phyloP scores from a whole-genome alignment of 2,113 vertebrate species.

The Castor canadensis region DNA sequence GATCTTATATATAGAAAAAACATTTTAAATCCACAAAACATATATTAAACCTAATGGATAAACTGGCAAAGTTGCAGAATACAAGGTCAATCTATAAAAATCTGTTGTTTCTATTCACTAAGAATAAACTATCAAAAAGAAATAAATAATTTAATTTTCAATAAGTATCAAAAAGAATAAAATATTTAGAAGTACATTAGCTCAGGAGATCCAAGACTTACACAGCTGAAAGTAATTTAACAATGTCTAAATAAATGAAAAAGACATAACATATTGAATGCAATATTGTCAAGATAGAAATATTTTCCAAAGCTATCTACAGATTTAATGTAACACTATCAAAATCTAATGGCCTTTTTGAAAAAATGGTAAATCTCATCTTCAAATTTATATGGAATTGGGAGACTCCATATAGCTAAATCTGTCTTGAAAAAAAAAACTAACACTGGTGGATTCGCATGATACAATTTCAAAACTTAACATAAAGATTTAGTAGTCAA shows the following conservation, averaged over 20 bases:
- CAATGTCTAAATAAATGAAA: background rate
- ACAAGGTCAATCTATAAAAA: background rate
- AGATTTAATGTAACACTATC: background rate
- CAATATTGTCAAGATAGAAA: background rate
- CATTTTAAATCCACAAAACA: background rate
- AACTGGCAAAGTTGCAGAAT: background rate
- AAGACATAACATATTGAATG: background rate
- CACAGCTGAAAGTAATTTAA: background rate
- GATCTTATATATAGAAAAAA: background rate
- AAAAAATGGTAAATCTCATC: background rate
- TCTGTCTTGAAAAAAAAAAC: background rate
- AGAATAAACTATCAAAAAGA: background rate
- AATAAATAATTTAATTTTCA: background rate
- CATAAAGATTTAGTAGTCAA: slow-evolving; percentile 6
- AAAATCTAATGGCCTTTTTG: background rate
- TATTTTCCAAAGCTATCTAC: background rate
- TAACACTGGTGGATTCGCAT: background rate
- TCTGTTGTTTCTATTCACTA: background rate
- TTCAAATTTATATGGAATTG: background rate
- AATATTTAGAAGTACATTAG: background rate
- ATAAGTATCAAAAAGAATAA: background rate
- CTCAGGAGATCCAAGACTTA: background rate
- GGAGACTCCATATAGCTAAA: background rate
- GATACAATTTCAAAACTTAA: background rate
- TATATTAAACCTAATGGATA: background rate